A percentile compares a stretch with the other conserved stretches of the same genome.
Evolutionary conservation across 2,888 invertebrate species (phyloP).

Genomic region (Leptothorax acervorum): DNA sequence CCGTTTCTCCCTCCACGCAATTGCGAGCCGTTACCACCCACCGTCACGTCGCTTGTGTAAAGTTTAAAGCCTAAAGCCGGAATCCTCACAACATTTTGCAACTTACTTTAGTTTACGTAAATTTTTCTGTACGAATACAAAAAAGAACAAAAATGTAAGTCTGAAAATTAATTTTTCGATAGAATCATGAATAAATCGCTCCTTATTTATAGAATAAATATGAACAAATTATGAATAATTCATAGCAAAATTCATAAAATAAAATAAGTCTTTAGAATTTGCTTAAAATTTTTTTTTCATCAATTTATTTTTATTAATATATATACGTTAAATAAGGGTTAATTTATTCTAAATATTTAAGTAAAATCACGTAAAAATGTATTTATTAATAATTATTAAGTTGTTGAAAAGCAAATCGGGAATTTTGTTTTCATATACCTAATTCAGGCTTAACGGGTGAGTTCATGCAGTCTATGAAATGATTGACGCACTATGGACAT

Average conservation of each 20-base stretch:
- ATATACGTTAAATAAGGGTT: neutral
- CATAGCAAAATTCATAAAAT: neutral
- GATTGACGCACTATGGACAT: constrained; percentile 8
- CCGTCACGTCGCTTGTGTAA: constrained; percentile 35
- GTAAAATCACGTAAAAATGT: neutral
- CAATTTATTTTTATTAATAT: neutral
- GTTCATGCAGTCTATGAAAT: neutral
- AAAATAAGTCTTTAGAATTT: neutral
- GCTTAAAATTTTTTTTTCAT: neutral
- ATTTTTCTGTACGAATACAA: neutral
- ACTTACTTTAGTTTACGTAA: neutral
- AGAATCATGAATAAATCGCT: neutral
- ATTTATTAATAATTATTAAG: neutral
- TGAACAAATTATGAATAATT: neutral
- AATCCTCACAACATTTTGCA: neutral
- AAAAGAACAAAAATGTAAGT: neutral
- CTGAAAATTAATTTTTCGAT: neutral
- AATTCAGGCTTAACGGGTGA: neutral
- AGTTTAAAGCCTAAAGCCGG: neutral
- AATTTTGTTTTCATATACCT: neutral
- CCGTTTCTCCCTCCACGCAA: constrained; percentile 47
- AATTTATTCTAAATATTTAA: neutral
- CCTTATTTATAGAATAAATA: neutral
- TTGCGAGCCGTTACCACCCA: constrained; percentile 52
- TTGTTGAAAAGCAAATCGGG: neutral